Evolutionary conservation across 2,888 invertebrate genomes (phyloP).

Genomic region (Galeruca laticollis): DNA sequence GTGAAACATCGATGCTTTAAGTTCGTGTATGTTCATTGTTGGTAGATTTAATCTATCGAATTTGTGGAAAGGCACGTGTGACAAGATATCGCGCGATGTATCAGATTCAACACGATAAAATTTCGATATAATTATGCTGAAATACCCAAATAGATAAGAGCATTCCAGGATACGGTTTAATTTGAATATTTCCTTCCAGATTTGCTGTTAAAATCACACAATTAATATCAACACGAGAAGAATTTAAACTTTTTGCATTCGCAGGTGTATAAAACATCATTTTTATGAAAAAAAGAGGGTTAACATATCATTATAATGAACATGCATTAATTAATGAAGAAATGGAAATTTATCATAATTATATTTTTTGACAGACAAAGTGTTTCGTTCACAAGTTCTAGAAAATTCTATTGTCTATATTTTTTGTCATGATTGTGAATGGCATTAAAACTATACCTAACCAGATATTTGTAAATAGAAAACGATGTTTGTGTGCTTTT

Average conservation of each 20-base stretch:
- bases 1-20: neutral
- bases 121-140: conserved; percentile 18
- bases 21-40: conserved; percentile 25
- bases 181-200: conserved; percentile 8
- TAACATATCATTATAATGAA: too few relatives aligned
- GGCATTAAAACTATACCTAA: too few relatives aligned
- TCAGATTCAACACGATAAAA: conserved; percentile 14
- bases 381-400: too few relatives aligned
- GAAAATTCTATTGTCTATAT: too few relatives aligned
- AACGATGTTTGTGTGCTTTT: too few relatives aligned
- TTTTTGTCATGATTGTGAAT: too few relatives aligned
- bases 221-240: neutral
- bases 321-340: too few relatives aligned
- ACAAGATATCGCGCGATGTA: conserved; percentile 16
- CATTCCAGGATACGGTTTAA: conserved; percentile 24
- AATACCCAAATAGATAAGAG: conserved; percentile 14
- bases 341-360: too few relatives aligned
- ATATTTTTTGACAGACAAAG: too few relatives aligned
- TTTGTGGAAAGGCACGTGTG: conserved; percentile 21
- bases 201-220: neutral
- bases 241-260: neutral
- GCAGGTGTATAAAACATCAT: neutral
- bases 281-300: too few relatives aligned
- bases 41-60: conserved; percentile 18
- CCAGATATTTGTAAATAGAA: too few relatives aligned